Evolutionary conservation across 1,140 invertebrate genomes (phyloP), one percentile per base, ranked within the genome.

Genomic region (Varroa destructor): DNA sequence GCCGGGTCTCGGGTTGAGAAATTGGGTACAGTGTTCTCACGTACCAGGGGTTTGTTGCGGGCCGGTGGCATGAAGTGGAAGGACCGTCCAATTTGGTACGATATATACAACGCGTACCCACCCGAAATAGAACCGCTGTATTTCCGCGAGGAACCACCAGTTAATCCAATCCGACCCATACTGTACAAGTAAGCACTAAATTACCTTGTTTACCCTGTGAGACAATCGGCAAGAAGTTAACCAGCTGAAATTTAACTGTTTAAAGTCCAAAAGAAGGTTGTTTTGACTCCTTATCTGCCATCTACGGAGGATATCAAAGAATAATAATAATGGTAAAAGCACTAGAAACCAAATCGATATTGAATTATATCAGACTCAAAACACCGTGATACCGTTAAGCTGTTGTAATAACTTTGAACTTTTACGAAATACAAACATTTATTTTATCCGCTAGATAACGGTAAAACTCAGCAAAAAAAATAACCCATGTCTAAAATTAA

Each of bases 71-170:
- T 93, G 77, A 86, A 84, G 77, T 79, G 85, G 42, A 84, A 88
- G 76, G 89, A 93, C 75, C 82, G 85, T 74, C 91, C 92, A 1
- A 58, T 94, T n/a, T 95, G 92, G 91, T 91, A 87, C 78, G 87
- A 91, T 79, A 79, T 95, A 25, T 93, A 93, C 77, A 84, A 86
- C 80, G 84, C 86, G 10, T 92, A 91, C 81, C 91, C 91, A 6
- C 92, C 93, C 1, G 86, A 86, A 74, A 78, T 84, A 56, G 87
- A 89, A 76, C 92, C 91, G 6, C 80, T 79, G 55, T 90, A 82
- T 80, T 84, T 87, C 61, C 82, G 88, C 40, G 61, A 67, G 76
- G 82, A 83, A 43, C 80, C 82, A 51, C 81, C 84, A 0, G 79
- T 83, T 25, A 79, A 83, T 54, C 78, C 84, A 58, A 79, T 91